phyloP scores from a whole-genome alignment of 53 echinoderm and acorn worm genomes.

The Stichopus horrens region DNA sequence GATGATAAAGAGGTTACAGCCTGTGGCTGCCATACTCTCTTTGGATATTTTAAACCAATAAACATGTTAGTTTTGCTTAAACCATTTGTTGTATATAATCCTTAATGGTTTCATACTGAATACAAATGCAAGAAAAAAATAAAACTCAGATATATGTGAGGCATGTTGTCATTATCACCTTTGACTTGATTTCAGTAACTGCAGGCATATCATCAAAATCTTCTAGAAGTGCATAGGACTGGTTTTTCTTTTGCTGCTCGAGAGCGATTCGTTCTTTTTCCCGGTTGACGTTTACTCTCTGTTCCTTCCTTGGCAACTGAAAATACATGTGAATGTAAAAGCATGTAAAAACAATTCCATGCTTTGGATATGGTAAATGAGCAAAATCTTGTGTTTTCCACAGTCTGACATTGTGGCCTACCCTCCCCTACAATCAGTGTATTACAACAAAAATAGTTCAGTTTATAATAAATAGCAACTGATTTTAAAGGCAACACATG shows the following conservation, averaged over 20 bases:
- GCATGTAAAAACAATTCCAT: neutral
- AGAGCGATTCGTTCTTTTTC: conserved; percentile 76
- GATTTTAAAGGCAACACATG: no score
- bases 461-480: no score
- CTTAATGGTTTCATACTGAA: neutral
- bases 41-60: no score
- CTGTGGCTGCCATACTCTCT: no score
- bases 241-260: conserved; percentile 67
- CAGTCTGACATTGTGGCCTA: no score
- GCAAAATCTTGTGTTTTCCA: no score
- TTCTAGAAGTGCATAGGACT: conserved; percentile 75
- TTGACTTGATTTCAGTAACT: conserved; percentile 1
- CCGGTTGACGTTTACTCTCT: conserved; percentile 60
- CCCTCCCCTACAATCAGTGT: no score
- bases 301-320: conserved; percentile 77
- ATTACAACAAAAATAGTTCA: neutral
- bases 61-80: no score
- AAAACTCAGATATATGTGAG: neutral
- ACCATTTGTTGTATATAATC: no score
- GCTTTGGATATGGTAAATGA: neutral
- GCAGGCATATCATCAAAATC: conserved; percentile 69
- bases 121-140: neutral
- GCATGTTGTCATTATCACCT: neutral
- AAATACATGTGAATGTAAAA: neutral
- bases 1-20: no score